Percentiles rank a stretch among this genome's conserved stretches.
phyloP scores from a whole-genome alignment of 2,888 invertebrate species.

The Cyclophora albipunctata region DNA sequence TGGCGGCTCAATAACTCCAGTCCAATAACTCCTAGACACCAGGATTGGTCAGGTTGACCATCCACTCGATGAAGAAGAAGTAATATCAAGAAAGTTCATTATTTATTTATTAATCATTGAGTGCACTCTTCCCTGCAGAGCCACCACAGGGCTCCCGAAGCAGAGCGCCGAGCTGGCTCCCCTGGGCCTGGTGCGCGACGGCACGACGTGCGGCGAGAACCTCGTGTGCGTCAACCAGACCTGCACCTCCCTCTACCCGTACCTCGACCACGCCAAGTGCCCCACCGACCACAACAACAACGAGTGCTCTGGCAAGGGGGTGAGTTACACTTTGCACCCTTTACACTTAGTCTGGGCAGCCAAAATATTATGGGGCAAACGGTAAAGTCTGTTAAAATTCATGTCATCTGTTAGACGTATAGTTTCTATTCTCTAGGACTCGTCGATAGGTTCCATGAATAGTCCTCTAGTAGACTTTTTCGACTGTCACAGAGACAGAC shows the following conservation, averaged over 20 bases:
- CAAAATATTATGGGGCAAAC: not conserved
- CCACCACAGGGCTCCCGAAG: conserved; percentile 81
- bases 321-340: conserved; percentile 70
- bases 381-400: conserved; percentile 1
- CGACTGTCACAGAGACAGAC: no score
- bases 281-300: conserved; percentile 90
- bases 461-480: no score
- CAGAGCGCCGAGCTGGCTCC: conserved; percentile 78
- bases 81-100: no score
- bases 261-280: conserved; percentile 90
- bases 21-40: no score
- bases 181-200: conserved; percentile 94
- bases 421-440: no score
- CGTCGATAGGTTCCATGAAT: no score
- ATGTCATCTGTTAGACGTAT: not conserved
- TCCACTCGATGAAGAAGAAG: no score
- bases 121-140: conserved; percentile 63
- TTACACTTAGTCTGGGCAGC: not conserved
- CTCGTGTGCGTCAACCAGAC: conserved; percentile 96
- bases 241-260: conserved; percentile 89
- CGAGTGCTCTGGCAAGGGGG: conserved; percentile 97
- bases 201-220: conserved; percentile 94
- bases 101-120: no score
- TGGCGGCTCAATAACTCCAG: no score
- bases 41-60: no score